Evolutionary conservation across 2,797 vertebrate species (phyloP), one percentile per base, ranked within the genome.

Genomic region (Carapus acus): DNA sequence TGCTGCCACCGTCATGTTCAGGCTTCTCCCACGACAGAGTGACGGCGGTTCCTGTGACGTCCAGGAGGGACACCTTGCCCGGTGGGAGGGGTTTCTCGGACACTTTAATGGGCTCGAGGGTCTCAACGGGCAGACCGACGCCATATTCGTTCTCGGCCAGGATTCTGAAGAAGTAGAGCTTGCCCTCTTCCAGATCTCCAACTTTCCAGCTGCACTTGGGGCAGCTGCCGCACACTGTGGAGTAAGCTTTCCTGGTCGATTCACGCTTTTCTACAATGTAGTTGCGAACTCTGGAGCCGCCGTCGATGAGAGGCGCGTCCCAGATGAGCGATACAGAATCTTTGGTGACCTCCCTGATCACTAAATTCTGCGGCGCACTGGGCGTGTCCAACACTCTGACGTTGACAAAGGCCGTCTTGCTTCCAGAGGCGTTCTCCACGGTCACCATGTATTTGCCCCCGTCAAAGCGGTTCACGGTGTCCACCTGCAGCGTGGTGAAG

Each of bases 251-350:
- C 83, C 94, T 91, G 67, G 90, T 92, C 31, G 94, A 96, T 77
- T 98, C 92, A 54, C 96, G 92, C 73, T 98, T 97, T 86, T 99
- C 96, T 71, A 99, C 90, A 44, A 99, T 90, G 48, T 99, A 99
- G 82, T 90, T 97, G 57, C 91, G 96, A 68, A 97, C 90, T 87
- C 94, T 96, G 37, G 95, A 93, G 13, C 96, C 96, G 63, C 96
- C 96, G 47, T 99, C 96, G 76, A 98, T 88, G 41, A 97, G 80
- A 55, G 96, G 96, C 60, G 94, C 92, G 33, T 99, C 96, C 96
- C 96, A 99, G 19, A 92, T 89, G 19, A 99, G 82, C n/a, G 91
- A 95, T 62, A 93, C 94, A 19, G 96, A 98, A 73, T 93, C 90
- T 85, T 89, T 96, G 20, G 91, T 94, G 72, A 99, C 86, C 70